Evolutionary conservation across 2,888 invertebrate genomes (phyloP), one percentile per base, ranked within the genome.

Genomic region (Clunio marinus): DNA sequence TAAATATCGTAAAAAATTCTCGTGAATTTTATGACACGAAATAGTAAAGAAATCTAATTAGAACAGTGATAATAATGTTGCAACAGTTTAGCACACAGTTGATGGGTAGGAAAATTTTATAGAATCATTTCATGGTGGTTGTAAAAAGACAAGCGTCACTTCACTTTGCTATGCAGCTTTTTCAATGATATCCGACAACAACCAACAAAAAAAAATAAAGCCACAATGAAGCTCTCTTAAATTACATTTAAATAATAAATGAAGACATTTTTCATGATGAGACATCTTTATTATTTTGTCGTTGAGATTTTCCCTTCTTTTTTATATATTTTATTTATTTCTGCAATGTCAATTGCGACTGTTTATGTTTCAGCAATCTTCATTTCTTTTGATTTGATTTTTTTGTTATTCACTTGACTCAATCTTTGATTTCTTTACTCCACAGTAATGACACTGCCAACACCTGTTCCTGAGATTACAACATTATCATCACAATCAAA

Each of bases 391-490:
- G 7, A n/a, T n/a, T n/a, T n/a, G n/a, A n/a, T 51, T 17, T 51
- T 17, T 17, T 22, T 46, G 17, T 46, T 46, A 15, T 46, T 27
- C 32, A 8, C 32, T 60, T 35, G 20, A 27, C n/a, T n/a, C n/a
- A n/a, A n/a, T n/a, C n/a, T n/a, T n/a, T n/a, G n/a, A n/a, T n/a
- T n/a, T 27, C 27, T 24, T 27, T 27, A 15, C n/a, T 35, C 45
- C 22, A 35, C 17, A 63, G 63, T 45, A 45, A 63, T 22, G 60
- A 60, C 60, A 60, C 17, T 37, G 35, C 15, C 60, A 46, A 45
- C 63, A 63, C 63, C 63, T 63, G 63, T 37, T 45, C 46, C 63
- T 46, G 63, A 63, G 63, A 63, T 63, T 63, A 63, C 63, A 63
- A 63, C 63, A 63, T 63, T 63, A 63, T 27, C 63, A 63, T 45